Conservation (phyloP, 2,888 invertebrate species). For the Globia sparganii region DNA sequence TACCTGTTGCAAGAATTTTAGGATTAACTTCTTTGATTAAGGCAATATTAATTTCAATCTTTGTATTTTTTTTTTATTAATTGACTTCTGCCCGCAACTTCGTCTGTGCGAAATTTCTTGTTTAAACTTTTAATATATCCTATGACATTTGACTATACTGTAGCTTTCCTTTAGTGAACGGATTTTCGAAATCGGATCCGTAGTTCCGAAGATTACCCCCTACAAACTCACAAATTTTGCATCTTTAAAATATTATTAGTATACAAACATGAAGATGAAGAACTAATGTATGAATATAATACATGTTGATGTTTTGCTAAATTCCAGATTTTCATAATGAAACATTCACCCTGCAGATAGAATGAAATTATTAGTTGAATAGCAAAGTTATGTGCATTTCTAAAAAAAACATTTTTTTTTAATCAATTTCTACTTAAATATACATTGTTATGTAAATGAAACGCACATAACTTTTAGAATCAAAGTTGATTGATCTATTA, state of each 20-base stretch:
- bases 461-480: too few species aligned
- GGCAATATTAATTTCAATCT: not conserved
- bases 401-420: not conserved
- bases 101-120: too few species aligned
- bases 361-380: not conserved
- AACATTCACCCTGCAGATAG: not conserved
- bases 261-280: too few species aligned
- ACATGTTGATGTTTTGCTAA: not conserved
- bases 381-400: not conserved
- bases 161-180: too few species aligned
- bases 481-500: not conserved
- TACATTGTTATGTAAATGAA: not conserved
- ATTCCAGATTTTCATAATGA: not conserved
- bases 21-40: not conserved
- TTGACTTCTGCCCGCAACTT: too few species aligned
- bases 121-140: too few species aligned
- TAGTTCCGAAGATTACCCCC: too few species aligned
- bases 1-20: slow-evolving; percentile 91
- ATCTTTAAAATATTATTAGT: too few species aligned
- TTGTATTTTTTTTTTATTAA: not conserved
- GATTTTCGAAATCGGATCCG: too few species aligned
- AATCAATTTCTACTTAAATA: not conserved
- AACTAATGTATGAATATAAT: not conserved
- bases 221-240: too few species aligned
- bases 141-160: too few species aligned